Percentiles rank a stretch among this genome's conserved stretches.
These are phyloP conservation scores for Brienomyrus brachyistius DNA, from an alignment of 2,113 vertebrate genomes.

Conservation along the genomic window DNA sequence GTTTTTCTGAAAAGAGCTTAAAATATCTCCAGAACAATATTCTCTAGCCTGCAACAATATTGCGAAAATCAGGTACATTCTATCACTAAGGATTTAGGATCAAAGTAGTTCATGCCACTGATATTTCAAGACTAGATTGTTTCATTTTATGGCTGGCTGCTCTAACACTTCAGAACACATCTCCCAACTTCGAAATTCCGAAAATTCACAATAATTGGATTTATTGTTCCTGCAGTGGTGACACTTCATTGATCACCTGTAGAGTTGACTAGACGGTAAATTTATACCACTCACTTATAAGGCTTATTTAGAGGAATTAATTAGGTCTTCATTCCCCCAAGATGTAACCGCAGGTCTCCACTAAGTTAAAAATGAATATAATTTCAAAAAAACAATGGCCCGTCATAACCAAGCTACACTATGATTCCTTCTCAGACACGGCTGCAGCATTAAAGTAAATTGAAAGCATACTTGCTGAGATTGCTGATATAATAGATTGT, in stretches of 20 bases:
- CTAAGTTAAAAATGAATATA: not conserved
- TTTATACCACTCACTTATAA: not conserved
- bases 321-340: not conserved
- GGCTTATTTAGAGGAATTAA: not conserved
- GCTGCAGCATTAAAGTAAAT: not conserved
- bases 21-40: not conserved
- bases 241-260: not conserved
- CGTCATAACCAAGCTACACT: not conserved
- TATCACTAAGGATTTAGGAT: not conserved
- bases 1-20: slow-evolving; percentile 2
- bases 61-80: not conserved
- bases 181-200: slow-evolving; percentile 1
- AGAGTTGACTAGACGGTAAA: not conserved
- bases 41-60: not conserved
- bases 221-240: not conserved
- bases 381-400: not conserved
- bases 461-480: not conserved
- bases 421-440: not conserved
- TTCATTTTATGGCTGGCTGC: not conserved
- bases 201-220: not conserved
- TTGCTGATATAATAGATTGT: not conserved
- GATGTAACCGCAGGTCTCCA: not conserved
- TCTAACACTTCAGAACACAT: not conserved
- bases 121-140: not conserved
- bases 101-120: not conserved